Percentiles rank a stretch among this genome's conserved stretches.
These are phyloP conservation scores for Entomobrya proxima DNA, from an alignment of 2,888 invertebrate genomes.

Conservation along the genomic window DNA sequence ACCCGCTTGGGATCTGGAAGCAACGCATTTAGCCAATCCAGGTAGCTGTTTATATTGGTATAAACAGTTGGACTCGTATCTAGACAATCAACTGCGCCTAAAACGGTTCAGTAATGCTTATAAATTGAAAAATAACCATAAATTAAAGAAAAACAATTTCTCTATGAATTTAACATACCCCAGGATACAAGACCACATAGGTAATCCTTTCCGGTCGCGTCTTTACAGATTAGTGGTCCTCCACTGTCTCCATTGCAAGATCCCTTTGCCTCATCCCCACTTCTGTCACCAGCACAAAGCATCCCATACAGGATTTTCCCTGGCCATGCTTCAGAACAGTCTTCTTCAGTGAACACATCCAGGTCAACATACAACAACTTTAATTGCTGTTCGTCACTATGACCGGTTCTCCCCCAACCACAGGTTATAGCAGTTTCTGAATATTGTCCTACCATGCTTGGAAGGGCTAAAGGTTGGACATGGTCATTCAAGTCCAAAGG, in stretches of 20 bases:
- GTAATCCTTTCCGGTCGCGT: constrained; percentile 76
- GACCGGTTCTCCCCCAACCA: constrained; percentile 76
- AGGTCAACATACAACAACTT: constrained; percentile 75
- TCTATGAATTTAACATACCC: constrained; percentile 74
- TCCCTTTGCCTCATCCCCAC: constrained; percentile 25
- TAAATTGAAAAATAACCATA: neutral
- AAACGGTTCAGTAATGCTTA: neutral
- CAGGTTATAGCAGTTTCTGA: constrained; percentile 74
- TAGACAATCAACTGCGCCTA: neutral
- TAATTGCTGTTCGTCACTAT: constrained; percentile 74
- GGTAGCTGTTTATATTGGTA: constrained; percentile 7
- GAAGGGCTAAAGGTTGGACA: constrained; percentile 49
- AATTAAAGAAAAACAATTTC: neutral
- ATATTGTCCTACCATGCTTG: constrained; percentile 18
- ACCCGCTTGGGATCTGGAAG: constrained; percentile 20
- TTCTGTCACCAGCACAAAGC: constrained; percentile 60
- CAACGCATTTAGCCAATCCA: constrained; percentile 30
- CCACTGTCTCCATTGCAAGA: constrained; percentile 78
- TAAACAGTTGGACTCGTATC: constrained; percentile 33
- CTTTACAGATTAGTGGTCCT: constrained; percentile 77
- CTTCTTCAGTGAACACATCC: constrained; percentile 72
- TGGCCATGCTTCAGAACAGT: constrained; percentile 67
- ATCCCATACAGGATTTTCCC: constrained; percentile 49
- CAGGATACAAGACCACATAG: constrained; percentile 78
- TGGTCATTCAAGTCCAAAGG: constrained; percentile 71